These are phyloP conservation scores for Lobophora halterata DNA, from an alignment of 2,888 invertebrate species.

Conservation along the genomic window DNA sequence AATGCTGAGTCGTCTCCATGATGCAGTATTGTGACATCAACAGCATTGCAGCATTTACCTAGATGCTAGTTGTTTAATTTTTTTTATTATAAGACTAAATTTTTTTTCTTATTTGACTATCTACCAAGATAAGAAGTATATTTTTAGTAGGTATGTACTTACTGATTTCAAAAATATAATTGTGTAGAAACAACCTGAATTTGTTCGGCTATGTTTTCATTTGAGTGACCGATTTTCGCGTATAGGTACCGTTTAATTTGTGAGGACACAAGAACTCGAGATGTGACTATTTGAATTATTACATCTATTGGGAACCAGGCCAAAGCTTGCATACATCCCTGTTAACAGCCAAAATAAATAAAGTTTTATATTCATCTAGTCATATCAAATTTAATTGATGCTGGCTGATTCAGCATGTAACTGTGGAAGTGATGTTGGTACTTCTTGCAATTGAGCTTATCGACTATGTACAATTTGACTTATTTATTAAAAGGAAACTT, in stretches of 20 bases:
- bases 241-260: slow-evolving; percentile 18
- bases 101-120: too few species aligned
- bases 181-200: too few species aligned
- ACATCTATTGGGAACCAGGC: slow-evolving; percentile 50
- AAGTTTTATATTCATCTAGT: slow-evolving; percentile 17
- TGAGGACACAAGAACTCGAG: slow-evolving; percentile 22
- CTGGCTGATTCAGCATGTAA: slow-evolving; percentile 10
- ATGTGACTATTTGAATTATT: slow-evolving; percentile 49
- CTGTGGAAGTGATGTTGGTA: neutral
- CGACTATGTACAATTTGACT: slow-evolving; percentile 1
- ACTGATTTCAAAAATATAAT: too few species aligned
- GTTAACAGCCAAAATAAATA: slow-evolving; percentile 59
- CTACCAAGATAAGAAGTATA: too few species aligned
- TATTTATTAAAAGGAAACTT: too few species aligned
- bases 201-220: too few species aligned
- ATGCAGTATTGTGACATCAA: slow-evolving; percentile 18
- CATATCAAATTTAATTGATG: slow-evolving; percentile 17
- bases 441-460: neutral
- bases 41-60: neutral
- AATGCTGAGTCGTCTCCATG: slow-evolving; percentile 22
- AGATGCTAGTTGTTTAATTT: too few species aligned
- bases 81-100: too few species aligned
- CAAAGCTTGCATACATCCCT: slow-evolving; percentile 36
- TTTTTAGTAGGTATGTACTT: too few species aligned
- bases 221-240: too few species aligned